Base-by-base conservation (phyloP, 2,888 invertebrate species). In the Drosophila siamana region DNA sequence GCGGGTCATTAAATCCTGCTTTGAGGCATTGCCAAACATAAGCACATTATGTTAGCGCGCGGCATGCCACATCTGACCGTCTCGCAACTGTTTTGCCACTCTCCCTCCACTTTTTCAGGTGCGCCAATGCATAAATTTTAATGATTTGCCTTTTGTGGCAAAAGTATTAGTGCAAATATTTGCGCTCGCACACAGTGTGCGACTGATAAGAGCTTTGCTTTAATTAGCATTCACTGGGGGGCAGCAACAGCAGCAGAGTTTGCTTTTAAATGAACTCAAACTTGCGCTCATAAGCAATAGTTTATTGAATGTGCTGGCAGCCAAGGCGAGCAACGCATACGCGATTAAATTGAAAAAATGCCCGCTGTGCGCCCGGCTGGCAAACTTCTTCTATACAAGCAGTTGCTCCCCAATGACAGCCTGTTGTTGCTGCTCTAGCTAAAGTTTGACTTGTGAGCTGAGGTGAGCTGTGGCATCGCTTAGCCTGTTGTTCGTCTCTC, bases 131-230 rank as follows among this genome's bases (percentile, higher is more conserved):
- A 86, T 88, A 70, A 80, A 88, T 78, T 89, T 80, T 47, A 78
- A 80, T 80, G 86, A 85, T 89, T 89, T 89, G 73, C 70, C 73
- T 71, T 67, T 64, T 78, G 62, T 56, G 70, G 63, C 74, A 59
- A 81, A 77, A 81, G 88, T 73, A 85, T 70, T 75, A 59, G 61
- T 50, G 60, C 88, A 89, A 89, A 85, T 89, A 85, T 85, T 89
- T 87, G 60, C 52, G 50, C 59, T 22, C 36, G 60, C 11, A 28
- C 15, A 26, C 57, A 56, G 26, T 59, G n/a, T 61, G 52, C n/a
- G 36, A 65, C 66, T 69, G 81, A 80, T 85, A 79, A 80, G 76
- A 30, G 60, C 26, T 41, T 59, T 47, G 60, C 48, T 54, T 67
- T 88, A 82, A 82, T 82, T 88, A 86, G 67, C 68, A 47, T 52